Conservation (phyloP, 2,888 invertebrate genomes). For the Lithophane socia region DNA sequence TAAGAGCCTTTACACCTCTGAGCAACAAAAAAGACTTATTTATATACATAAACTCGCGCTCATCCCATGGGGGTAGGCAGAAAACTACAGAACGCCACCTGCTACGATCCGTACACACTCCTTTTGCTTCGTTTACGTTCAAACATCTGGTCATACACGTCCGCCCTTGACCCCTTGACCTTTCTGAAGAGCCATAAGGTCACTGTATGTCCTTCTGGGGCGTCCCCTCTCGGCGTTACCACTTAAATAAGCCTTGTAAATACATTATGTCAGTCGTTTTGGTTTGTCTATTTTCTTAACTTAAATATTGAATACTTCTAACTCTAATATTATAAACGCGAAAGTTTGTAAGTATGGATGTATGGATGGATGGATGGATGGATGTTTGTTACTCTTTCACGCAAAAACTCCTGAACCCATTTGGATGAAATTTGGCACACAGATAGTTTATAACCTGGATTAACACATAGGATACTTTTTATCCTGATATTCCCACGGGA, state of each 20-base stretch:
- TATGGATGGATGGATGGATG: too few relatives aligned
- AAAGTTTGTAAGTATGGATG: too few relatives aligned
- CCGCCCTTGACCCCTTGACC: neutral
- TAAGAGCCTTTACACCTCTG: too few relatives aligned
- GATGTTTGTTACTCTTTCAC: too few relatives aligned
- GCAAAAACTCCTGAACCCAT: too few relatives aligned
- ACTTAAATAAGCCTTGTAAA: neutral
- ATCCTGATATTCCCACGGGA: too few relatives aligned
- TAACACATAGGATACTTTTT: too few relatives aligned
- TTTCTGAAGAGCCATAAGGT: neutral
- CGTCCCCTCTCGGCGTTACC: neutral
- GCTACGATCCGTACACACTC: neutral
- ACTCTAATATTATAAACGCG: too few relatives aligned
- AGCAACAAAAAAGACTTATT: too few relatives aligned
- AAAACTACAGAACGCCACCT: neutral
- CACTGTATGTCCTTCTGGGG: neutral
- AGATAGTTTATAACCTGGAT: too few relatives aligned
- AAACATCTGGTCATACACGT: neutral
- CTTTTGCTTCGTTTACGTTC: neutral
- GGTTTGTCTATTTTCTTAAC: neutral
- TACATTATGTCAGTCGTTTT: neutral
- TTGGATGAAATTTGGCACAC: too few relatives aligned
- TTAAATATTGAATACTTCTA: too few relatives aligned
- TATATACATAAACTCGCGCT: neutral
- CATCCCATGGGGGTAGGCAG: neutral